Base-by-base conservation (phyloP, 2,888 invertebrate genomes). In the Stomorhina lunata region DNA sequence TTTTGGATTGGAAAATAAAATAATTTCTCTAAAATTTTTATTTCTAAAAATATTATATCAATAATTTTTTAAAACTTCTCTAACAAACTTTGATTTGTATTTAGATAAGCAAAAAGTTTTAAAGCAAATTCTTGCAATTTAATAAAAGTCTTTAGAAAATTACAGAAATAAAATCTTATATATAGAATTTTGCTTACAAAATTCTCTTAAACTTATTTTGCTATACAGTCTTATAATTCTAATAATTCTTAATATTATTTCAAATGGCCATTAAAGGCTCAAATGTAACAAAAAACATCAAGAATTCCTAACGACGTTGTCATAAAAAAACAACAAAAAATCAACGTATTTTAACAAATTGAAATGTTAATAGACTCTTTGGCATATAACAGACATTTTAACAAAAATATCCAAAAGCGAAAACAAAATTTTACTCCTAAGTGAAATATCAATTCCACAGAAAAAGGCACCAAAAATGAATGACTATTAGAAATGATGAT, bases 311-410 rank as follows among this genome's bases (percentile, higher is more conserved):
- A 4, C 32, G 10, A 29, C n/a, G 29, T 10, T 17, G 53, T 12
- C 10, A 32, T 4, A 37, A 27, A 53, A 12, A 20, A 22, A 27
- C 7, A 50, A 12, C 37, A 29, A 27, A 53, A 15, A 50, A 37
- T 55, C 2, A 50, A 59, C 48, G 63, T 63, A 53, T 53, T 73
- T 73, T 15, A 9, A 15, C 53, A 55, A 73, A 63, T 73, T 43
- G 63, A 53, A 55, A 37, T 65, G n/a, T 65, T 73, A 65, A 32
- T 34, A 55, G 63, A 65, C 15, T 25, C 1, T 12, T 43, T 55
- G 43, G 15, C 12, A 53, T n/a, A 63, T 12, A 61, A 10, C 25
- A 6, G 40, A 72, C 61, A 50, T 61, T 50, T 72, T 50, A 61
- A 72, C 40, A 22, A 43, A 25, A 73, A 65, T 73, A 55, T 65